Evolutionary conservation across 1,140 invertebrate genomes (phyloP).

Genomic region (Cyclina sinensis): DNA sequence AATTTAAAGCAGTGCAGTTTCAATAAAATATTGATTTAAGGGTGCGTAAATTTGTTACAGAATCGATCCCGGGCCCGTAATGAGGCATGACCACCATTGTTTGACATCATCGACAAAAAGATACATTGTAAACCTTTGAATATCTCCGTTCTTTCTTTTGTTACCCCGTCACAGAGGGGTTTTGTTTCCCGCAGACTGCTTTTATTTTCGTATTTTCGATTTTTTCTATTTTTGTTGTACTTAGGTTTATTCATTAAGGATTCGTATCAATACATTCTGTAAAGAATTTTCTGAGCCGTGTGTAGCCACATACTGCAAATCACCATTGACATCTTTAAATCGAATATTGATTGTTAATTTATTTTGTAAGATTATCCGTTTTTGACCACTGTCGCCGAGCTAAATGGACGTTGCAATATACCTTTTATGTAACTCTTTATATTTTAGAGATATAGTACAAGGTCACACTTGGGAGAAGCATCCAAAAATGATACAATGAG

Average conservation of each 20-base stretch:
- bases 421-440: too few relatives aligned
- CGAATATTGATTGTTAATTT: too few relatives aligned
- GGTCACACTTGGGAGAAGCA: too few relatives aligned
- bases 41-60: constrained; percentile 23
- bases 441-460: too few relatives aligned
- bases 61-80: constrained; percentile 11
- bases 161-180: neutral
- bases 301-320: too few relatives aligned
- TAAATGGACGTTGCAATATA: too few relatives aligned
- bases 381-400: too few relatives aligned
- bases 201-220: constrained; percentile 34
- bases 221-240: constrained; percentile 13
- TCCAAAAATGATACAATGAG: too few relatives aligned
- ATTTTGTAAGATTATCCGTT: too few relatives aligned
- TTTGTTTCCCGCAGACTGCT: neutral
- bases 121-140: constrained; percentile 9
- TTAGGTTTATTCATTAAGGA: neutral
- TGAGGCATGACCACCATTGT: constrained; percentile 26
- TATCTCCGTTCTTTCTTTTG: neutral
- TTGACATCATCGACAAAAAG: neutral
- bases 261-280: neutral
- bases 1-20: constrained; percentile 34
- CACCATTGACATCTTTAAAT: too few relatives aligned
- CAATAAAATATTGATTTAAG: constrained; percentile 43
- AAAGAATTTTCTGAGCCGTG: too few relatives aligned